A percentile compares a stretch with the other conserved stretches of the same genome.
Conservation (phyloP, 2,797 vertebrate genomes). For the Lycodopsis pacificus region DNA sequence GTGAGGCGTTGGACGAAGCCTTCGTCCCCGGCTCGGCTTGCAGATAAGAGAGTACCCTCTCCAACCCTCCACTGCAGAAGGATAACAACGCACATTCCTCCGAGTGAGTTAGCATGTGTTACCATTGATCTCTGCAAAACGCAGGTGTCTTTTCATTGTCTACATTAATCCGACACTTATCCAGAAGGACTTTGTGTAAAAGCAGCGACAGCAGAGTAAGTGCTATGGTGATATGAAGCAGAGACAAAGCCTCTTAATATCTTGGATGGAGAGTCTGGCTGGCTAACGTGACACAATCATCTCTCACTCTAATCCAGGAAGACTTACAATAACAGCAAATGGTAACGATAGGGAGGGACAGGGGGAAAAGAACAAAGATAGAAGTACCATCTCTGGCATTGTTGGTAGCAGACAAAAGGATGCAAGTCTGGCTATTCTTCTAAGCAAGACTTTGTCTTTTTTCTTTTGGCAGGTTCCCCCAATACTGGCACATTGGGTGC, state of each 20-base stretch:
- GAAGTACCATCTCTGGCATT: conserved; percentile 12
- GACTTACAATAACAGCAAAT: conserved; percentile 49
- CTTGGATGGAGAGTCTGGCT: conserved; percentile 24
- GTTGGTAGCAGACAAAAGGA: conserved; percentile 38
- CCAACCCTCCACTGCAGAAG: not conserved
- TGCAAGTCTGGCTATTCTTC: conserved; percentile 34
- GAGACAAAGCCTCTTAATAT: conserved; percentile 54
- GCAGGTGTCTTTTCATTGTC: conserved; percentile 35
- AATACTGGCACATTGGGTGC: conserved; percentile 11
- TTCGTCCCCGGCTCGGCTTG: not conserved
- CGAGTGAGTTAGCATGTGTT: conserved; percentile 7
- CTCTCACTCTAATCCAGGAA: conserved; percentile 48
- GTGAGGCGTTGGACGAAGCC: conserved; percentile 1
- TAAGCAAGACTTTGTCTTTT: conserved; percentile 9
- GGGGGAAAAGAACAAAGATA: conserved; percentile 45
- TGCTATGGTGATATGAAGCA: conserved; percentile 34
- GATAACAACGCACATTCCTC: conserved; percentile 21
- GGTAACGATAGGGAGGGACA: conserved; percentile 33
- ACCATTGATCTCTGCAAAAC: conserved; percentile 27
- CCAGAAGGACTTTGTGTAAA: conserved; percentile 37
- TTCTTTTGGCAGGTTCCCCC: conserved; percentile 38
- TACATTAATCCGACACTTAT: conserved; percentile 57
- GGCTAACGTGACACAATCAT: conserved; percentile 40
- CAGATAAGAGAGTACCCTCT: not conserved
- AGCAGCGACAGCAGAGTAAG: conserved; percentile 33